Conservation (phyloP, 2,797 vertebrate species). For the Natrix natrix region DNA sequence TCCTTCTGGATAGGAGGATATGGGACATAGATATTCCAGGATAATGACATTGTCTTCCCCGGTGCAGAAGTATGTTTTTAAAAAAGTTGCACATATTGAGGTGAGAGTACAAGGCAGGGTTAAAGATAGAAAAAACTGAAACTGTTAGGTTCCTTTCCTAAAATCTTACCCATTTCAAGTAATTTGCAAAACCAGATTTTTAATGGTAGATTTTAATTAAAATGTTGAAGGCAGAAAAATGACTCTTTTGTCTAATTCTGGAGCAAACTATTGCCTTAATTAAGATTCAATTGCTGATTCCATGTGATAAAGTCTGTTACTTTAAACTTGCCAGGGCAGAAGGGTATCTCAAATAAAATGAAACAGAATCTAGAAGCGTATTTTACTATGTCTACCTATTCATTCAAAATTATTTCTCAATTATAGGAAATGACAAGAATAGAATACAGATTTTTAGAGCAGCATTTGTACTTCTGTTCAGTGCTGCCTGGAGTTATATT, state of each 20-base stretch:
- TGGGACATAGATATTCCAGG: neutral
- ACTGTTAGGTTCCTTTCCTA: neutral
- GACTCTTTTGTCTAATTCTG: neutral
- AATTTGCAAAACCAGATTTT: neutral
- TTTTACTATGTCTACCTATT: neutral
- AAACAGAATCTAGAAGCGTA: neutral
- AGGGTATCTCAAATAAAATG: neutral
- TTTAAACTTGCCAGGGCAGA: neutral
- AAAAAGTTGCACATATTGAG: neutral
- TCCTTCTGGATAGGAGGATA: neutral
- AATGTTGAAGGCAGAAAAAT: neutral
- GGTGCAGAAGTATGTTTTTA: neutral
- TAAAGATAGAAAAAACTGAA: neutral
- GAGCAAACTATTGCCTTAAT: neutral
- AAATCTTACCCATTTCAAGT: neutral
- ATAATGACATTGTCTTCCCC: neutral
- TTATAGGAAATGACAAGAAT: neutral
- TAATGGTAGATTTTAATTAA: neutral
- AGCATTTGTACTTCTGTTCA: neutral
- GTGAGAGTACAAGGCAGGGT: neutral
- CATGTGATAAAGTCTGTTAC: rapidly evolving
- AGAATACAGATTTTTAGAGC: neutral
- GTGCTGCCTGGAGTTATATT: neutral
- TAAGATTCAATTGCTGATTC: neutral
- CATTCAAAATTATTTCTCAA: neutral